Conservation (phyloP, 1,140 invertebrate genomes). For the Pectinophora gossypiella region DNA sequence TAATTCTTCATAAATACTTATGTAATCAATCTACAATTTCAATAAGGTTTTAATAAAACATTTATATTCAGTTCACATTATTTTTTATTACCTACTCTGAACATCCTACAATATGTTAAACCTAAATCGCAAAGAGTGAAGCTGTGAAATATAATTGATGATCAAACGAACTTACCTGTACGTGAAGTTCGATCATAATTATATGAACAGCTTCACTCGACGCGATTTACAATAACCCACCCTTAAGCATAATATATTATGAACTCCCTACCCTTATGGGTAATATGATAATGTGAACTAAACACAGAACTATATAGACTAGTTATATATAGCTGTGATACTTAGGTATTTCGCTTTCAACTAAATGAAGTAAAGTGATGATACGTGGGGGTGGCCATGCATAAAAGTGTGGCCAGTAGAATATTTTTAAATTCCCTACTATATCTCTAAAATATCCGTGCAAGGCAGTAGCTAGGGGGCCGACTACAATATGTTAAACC, state of each 20-base stretch:
- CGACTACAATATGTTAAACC: conserved; percentile 7
- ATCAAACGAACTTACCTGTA: conserved; percentile 12
- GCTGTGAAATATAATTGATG: conserved; percentile 5
- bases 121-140: conserved; percentile 9
- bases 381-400: background rate
- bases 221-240: conserved; percentile 1
- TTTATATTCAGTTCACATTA: background rate
- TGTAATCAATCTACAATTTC: background rate
- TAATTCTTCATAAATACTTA: too few relatives aligned
- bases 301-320: background rate
- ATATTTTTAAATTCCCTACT: background rate
- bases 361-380: background rate
- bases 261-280: background rate
- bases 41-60: background rate
- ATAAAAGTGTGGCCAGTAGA: background rate
- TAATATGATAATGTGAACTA: background rate
- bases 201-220: conserved; percentile 8
- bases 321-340: background rate
- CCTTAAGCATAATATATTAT: background rate
- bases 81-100: background rate
- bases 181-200: conserved; percentile 11
- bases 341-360: background rate
- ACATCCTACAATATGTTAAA: conserved; percentile 9
- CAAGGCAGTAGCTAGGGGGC: background rate
- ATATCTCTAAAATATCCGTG: conserved; percentile 2